Evolutionary conservation across 2,113 vertebrate genomes (phyloP), one percentile per base, ranked within the genome.

Genomic region (Zapornia atra): DNA sequence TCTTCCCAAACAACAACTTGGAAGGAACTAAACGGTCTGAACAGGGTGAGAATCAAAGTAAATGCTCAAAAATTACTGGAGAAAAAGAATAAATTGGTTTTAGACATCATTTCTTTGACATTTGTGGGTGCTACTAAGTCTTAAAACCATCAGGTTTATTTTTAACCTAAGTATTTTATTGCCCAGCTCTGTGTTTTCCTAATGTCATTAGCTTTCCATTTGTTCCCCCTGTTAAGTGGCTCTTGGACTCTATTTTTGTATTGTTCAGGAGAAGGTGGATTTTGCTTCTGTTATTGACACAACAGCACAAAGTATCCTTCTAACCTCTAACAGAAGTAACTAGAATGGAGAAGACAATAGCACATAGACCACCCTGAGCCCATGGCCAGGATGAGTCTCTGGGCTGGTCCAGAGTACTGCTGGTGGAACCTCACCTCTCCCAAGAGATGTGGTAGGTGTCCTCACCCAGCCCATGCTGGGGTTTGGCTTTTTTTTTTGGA

Each of bases 341-440:
- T n/a, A 0, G 0, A 42, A 31, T 1, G 3, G 15, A 21, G 44
- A 18, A 44, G 38, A 38, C 38, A 11, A 25, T 2, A 9, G 31
- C 15, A 17, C 4, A 0, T 3, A 80, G 61, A 29, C 13, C 38
- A 17, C 18, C 21, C 38, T 24, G 38, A 48, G 5, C 18, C 50
- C 61, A 7, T 0, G 0, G 6, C 3, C 0, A 1, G 3, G 33
- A 6, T 5, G 8, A 64, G 17, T 6, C 57, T 48, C 34, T 14
- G 28, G 28, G 36, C 28, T 2, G 0, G 11, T 24, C 40, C 40
- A 26, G 69, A 88, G 54, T 28, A n/a, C 16, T 1, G 8, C 17
- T 7, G 25, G 36, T 1, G 33, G 73, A 46, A 64, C 15, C 9
- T 44, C 0, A 3, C 6, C 24, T 16, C 15, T 54, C n/a, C n/a